Evolutionary conservation across 2,797 vertebrate species (phyloP).

Genomic region (Brotula barbata): DNA sequence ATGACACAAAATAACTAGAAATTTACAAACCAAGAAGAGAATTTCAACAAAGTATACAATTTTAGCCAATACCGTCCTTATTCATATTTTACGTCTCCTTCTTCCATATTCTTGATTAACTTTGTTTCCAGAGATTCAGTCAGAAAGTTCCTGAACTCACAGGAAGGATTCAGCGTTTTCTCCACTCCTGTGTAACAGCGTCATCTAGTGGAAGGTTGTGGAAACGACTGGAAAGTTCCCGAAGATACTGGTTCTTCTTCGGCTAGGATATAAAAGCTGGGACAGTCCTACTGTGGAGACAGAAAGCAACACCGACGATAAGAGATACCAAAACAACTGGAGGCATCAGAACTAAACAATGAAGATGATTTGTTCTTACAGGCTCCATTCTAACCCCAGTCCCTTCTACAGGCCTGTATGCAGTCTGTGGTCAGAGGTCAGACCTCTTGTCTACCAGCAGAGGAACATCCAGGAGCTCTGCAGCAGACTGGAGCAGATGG

Average conservation of each 20-base stretch:
- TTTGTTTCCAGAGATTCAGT: background rate
- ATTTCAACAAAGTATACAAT: no score
- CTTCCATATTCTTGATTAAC: no score
- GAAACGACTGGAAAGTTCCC: background rate
- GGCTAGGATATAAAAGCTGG: constrained; percentile 16
- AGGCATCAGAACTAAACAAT: constrained; percentile 13
- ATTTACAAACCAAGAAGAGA: no score
- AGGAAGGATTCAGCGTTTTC: background rate
- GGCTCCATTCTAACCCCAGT: constrained; percentile 52
- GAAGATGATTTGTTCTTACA: constrained; percentile 70
- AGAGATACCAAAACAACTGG: constrained; percentile 14
- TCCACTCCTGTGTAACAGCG: background rate
- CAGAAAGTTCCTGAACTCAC: background rate
- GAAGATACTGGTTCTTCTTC: constrained; percentile 3
- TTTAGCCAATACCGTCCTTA: no score
- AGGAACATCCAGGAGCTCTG: constrained; percentile 69
- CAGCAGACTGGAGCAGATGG: constrained; percentile 67
- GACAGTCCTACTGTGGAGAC: constrained; percentile 24
- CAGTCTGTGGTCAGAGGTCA: constrained; percentile 71
- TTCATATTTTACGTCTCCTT: no score
- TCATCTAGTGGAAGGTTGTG: background rate
- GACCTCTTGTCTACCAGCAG: constrained; percentile 60
- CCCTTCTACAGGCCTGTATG: constrained; percentile 63
- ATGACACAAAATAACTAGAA: no score
- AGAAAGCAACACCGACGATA: constrained; percentile 10